phyloP scores from a whole-genome alignment of 2,888 invertebrate species.

The Physocephala rufipes region DNA sequence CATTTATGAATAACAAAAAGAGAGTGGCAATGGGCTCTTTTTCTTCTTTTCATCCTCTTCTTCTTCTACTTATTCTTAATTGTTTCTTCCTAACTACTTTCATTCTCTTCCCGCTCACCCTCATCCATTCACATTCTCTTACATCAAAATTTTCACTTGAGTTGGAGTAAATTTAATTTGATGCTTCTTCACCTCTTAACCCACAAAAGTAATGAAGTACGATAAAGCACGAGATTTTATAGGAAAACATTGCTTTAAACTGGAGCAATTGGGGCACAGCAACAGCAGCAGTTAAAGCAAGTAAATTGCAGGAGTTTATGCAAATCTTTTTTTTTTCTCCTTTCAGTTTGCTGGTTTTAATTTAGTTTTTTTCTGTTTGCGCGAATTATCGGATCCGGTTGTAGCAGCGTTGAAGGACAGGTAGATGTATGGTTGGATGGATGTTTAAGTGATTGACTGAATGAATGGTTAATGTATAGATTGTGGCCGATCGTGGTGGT shows the following conservation, averaged over 20 bases:
- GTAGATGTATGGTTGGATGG: too few species aligned
- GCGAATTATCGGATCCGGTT: too few species aligned
- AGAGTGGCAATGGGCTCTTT: too few species aligned
- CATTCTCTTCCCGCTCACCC: constrained; percentile 30
- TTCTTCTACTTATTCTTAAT: constrained; percentile 8
- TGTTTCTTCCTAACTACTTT: not conserved
- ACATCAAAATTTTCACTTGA: not conserved
- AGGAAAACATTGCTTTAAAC: not conserved
- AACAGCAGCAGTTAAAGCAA: constrained; percentile 10
- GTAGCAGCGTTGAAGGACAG: too few species aligned
- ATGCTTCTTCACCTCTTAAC: constrained; percentile 55
- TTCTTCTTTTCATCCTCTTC: constrained; percentile 23
- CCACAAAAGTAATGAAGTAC: constrained; percentile 57
- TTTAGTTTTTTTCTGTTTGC: too few species aligned
- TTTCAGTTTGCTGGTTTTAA: too few species aligned
- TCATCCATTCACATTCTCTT: constrained; percentile 39
- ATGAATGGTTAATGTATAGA: too few species aligned
- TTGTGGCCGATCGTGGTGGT: not conserved
- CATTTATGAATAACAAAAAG: too few species aligned
- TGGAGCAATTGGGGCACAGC: not conserved
- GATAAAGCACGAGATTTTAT: constrained; percentile 7
- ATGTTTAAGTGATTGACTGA: too few species aligned
- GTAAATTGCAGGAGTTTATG: not conserved
- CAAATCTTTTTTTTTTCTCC: constrained; percentile 8
- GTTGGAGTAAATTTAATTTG: not conserved